Conservation (phyloP, 2,797 vertebrate species). For the Emydoidea blandingii region DNA sequence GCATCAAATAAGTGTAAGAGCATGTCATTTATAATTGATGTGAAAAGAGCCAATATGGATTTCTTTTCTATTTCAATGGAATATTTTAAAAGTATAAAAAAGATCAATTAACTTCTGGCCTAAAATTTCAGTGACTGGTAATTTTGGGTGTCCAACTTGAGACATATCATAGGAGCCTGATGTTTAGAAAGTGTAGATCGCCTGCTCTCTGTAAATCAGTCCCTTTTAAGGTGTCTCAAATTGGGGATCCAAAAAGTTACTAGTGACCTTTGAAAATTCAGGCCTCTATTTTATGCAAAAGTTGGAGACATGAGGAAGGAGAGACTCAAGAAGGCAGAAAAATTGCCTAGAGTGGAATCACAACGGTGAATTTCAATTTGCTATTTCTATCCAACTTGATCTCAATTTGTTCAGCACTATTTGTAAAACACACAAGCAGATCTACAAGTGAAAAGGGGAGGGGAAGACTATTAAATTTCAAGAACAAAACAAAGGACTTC, state of each 20-base stretch:
- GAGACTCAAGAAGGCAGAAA: not conserved
- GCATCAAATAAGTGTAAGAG: not conserved
- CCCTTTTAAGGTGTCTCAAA: not conserved
- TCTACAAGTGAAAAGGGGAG: not conserved
- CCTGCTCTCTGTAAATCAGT: not conserved
- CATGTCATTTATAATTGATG: not conserved
- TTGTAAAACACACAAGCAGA: not conserved
- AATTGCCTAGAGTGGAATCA: slow-evolving; percentile 10
- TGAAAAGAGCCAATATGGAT: not conserved
- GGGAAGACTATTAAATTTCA: not conserved
- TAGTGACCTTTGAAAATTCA: not conserved
- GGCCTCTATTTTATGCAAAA: not conserved
- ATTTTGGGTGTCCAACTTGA: not conserved
- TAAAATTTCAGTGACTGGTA: not conserved
- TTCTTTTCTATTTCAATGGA: not conserved
- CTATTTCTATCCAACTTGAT: not conserved
- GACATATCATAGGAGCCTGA: not conserved
- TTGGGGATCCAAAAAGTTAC: not conserved
- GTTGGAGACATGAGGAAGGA: not conserved
- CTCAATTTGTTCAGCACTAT: not conserved
- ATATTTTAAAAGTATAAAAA: not conserved
- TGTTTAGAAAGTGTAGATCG: not conserved
- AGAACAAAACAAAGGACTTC: not conserved
- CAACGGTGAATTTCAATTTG: not conserved
- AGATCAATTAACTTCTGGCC: not conserved